Percentiles rank a stretch among this genome's conserved stretches.
Conservation (phyloP, 64 coral and sea anemone species). For the Hydrozoanthus tunicans region DNA sequence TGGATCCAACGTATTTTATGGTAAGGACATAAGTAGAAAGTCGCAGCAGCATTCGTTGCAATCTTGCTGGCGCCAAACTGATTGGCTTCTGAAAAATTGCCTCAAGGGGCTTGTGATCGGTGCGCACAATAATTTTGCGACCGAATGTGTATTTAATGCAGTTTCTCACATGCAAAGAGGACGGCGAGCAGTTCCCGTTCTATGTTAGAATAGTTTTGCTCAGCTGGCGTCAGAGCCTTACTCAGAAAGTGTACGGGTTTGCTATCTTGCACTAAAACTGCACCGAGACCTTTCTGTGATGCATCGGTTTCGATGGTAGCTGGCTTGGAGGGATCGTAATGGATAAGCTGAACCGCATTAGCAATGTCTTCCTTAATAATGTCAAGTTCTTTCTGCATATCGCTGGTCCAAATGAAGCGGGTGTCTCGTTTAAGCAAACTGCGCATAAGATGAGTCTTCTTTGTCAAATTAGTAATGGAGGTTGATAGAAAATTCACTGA, state of each 20-base stretch:
- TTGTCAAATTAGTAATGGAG: too few species aligned
- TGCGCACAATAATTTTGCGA: conserved; percentile 28
- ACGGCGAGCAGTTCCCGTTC: conserved; percentile 36
- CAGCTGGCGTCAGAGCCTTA: conserved; percentile 23
- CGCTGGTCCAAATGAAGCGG: conserved; percentile 6
- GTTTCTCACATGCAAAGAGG: conserved; percentile 35
- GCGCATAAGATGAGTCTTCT: too few species aligned
- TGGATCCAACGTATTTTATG: conserved; percentile 56
- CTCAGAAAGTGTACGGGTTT: conserved; percentile 27
- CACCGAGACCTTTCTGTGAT: conserved; percentile 29
- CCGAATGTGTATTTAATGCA: conserved; percentile 40
- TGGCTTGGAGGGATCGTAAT: conserved; percentile 25
- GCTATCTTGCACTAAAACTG: conserved; percentile 31
- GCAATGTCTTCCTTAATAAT: conserved; percentile 1
- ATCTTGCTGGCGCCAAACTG: conserved; percentile 27
- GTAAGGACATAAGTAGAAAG: conserved; percentile 47
- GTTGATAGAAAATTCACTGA: conserved; percentile 9
- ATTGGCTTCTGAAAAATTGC: conserved; percentile 50
- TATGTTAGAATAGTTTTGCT: conserved; percentile 48
- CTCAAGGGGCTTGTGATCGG: conserved; percentile 19
- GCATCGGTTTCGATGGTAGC: conserved; percentile 25
- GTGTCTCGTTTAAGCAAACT: not conserved
- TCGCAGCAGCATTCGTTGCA: conserved; percentile 49
- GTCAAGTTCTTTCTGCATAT: not conserved
- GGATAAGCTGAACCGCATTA: not conserved